Percentiles rank a stretch among this genome's conserved stretches.
Conservation (phyloP, 2,113 vertebrate genomes). For the Notechis scutatus region DNA sequence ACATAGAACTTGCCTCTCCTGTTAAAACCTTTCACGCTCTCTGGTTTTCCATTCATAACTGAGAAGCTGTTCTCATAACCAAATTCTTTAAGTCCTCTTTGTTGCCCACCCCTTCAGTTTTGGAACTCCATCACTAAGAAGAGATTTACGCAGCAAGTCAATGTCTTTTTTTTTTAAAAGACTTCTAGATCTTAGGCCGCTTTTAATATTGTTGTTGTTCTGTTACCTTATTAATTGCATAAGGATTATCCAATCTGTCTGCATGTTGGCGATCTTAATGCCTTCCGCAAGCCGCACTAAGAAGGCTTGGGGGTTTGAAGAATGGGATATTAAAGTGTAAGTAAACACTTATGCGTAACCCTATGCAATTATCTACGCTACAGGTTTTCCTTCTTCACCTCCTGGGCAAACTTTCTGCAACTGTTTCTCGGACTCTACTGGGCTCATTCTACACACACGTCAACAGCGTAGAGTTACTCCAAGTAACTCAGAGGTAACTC, state of each 20-base stretch:
- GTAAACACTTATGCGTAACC: neutral
- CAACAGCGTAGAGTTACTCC: neutral
- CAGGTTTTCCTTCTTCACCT: neutral
- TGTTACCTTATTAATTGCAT: neutral
- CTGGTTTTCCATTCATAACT: neutral
- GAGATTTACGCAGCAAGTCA: neutral
- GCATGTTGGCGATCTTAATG: neutral
- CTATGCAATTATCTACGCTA: neutral
- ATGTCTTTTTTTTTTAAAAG: neutral
- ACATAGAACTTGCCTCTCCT: neutral
- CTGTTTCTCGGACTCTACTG: neutral
- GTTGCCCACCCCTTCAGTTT: neutral
- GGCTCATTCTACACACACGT: neutral
- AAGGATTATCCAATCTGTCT: neutral
- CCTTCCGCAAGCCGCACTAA: neutral
- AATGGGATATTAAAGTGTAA: neutral
- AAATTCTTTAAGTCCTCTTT: neutral
- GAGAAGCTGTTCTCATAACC: neutral
- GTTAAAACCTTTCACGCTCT: neutral
- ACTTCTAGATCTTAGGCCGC: neutral
- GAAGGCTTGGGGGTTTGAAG: neutral
- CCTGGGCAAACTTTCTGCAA: neutral
- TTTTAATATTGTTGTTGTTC: neutral
- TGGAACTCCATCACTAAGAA: neutral
- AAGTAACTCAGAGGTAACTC: neutral